These are phyloP conservation scores for Chiropotes sagulatus DNA, from an alignment of 2,797 vertebrate species.

Conservation along the genomic window DNA sequence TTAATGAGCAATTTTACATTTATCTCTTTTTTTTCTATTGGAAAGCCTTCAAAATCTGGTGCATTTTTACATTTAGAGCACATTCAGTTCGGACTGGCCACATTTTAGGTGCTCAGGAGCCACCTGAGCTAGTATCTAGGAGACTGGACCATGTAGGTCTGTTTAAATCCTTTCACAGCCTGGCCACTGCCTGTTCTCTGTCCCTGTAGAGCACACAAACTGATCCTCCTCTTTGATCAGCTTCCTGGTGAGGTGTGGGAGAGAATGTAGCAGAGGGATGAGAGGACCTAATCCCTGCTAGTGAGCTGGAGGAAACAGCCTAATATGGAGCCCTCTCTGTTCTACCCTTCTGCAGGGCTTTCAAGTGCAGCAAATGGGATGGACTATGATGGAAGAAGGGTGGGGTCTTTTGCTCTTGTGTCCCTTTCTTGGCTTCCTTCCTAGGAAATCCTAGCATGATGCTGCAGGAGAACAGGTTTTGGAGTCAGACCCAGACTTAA, in stretches of 20 bases:
- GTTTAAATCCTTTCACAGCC: not conserved
- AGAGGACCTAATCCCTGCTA: not conserved
- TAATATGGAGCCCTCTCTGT: not conserved
- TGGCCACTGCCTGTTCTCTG: not conserved
- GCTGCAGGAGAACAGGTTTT: not conserved
- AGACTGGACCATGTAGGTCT: no score
- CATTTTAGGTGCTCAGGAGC: not conserved
- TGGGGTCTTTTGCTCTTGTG: not conserved
- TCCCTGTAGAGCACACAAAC: not conserved
- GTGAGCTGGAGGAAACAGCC: not conserved
- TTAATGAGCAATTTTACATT: slow-evolving; percentile 17
- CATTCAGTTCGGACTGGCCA: not conserved
- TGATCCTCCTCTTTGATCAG: not conserved
- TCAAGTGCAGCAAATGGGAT: slow-evolving; percentile 8
- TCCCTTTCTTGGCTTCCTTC: not conserved
- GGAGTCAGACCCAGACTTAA: not conserved
- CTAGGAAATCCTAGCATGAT: not conserved
- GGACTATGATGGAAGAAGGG: not conserved
- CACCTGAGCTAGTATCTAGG: not conserved
- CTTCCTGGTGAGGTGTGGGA: not conserved
- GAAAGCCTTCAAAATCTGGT: not conserved
- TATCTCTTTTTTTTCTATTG: not conserved
- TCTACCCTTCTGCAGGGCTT: not conserved
- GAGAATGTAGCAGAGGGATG: not conserved
- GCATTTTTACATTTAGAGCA: not conserved